Conservation (phyloP, 2,888 invertebrate genomes). For the Pandemis corylana region DNA sequence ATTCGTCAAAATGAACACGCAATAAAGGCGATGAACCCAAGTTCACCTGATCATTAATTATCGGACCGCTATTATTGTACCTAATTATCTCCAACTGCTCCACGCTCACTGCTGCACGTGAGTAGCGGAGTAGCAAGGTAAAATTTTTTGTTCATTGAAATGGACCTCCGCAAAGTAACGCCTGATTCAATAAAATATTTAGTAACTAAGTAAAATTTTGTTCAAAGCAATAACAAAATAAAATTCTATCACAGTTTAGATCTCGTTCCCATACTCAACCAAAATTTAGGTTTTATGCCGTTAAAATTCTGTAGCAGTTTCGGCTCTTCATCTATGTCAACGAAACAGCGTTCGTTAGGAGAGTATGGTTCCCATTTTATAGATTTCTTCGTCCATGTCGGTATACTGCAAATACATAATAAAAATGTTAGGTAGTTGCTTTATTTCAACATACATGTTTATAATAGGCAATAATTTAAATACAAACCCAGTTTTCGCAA, state of each 20-base stretch:
- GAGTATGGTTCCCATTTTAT: slow-evolving; percentile 69
- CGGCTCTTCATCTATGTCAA: slow-evolving; percentile 58
- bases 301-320: slow-evolving; percentile 50
- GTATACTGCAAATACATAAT: slow-evolving; percentile 59
- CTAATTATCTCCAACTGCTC: no score
- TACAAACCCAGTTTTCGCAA: slow-evolving; percentile 72
- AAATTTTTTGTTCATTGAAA: no score
- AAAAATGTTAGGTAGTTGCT: background rate
- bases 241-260: slow-evolving; percentile 58
- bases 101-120: no score
- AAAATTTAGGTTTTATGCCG: slow-evolving; percentile 47
- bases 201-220: background rate
- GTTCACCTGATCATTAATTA: no score
- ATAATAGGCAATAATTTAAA: background rate
- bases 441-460: no score
- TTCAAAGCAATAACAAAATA: slow-evolving; percentile 6
- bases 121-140: no score
- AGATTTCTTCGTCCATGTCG: slow-evolving; percentile 60
- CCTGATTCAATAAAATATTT: no score
- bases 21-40: no score
- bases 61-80: no score
- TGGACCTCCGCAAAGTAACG: no score
- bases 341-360: slow-evolving; percentile 49
- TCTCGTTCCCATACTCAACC: slow-evolving; percentile 52
- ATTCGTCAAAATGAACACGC: no score